phyloP scores from a whole-genome alignment of 2,797 vertebrate species.

The Todus mexicanus region DNA sequence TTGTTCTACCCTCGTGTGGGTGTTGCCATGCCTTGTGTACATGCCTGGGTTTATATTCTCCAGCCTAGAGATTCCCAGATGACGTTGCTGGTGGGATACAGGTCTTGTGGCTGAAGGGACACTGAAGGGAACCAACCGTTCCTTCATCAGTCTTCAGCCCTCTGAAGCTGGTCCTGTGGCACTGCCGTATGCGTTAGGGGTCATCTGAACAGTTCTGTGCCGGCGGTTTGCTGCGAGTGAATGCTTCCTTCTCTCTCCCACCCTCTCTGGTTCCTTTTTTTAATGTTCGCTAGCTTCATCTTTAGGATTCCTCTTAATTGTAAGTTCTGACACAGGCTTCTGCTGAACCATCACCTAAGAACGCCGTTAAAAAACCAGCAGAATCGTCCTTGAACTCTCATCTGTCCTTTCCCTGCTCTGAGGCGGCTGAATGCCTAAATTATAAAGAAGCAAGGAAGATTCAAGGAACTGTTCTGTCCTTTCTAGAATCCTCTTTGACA shows the following conservation, averaged over 20 bases:
- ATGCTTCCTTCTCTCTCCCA: background rate
- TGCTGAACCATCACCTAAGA: background rate
- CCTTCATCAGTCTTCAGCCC: background rate
- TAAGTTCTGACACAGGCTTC: background rate
- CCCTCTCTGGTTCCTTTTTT: background rate
- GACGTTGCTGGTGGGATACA: background rate
- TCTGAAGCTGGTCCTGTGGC: background rate
- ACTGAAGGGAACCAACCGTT: fast-evolving
- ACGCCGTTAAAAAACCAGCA: background rate
- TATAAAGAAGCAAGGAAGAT: background rate
- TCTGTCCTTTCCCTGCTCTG: background rate
- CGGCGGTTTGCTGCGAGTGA: background rate
- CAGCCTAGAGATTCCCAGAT: background rate
- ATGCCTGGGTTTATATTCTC: fast-evolving
- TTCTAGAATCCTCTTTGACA: background rate
- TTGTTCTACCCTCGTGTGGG: background rate
- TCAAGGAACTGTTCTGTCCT: background rate
- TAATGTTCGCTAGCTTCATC: background rate
- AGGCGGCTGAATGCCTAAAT: background rate
- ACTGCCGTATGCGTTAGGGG: fast-evolving
- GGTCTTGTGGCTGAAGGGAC: background rate
- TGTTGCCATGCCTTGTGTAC: too few species aligned
- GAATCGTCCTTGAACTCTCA: background rate
- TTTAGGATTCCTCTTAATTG: background rate
- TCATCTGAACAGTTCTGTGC: background rate